Percentiles rank a stretch among this genome's conserved stretches.
Conservation (phyloP, 2,797 vertebrate genomes). For the Meriones psammophilus region DNA sequence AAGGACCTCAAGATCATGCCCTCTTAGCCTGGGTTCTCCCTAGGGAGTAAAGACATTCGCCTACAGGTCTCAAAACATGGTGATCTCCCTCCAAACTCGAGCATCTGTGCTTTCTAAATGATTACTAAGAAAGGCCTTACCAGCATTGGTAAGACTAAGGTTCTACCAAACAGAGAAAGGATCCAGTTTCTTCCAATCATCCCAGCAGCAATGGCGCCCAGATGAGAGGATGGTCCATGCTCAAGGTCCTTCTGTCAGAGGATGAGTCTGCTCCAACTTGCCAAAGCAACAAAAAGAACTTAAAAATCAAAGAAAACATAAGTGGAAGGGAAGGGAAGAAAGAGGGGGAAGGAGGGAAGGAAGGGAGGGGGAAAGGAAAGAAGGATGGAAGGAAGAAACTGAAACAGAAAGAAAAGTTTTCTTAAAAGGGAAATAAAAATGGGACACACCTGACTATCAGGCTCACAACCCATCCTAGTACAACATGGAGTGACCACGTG, state of each 20-base stretch:
- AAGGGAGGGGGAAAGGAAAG: not conserved
- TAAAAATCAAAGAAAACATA: constrained; percentile 51
- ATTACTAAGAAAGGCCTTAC: constrained; percentile 23
- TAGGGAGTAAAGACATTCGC: not conserved
- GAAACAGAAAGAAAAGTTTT: not conserved
- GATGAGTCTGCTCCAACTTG: not conserved
- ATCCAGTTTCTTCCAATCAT: not conserved
- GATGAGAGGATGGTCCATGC: not conserved
- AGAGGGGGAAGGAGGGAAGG: too few relatives aligned
- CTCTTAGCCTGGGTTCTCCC: not conserved
- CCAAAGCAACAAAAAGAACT: constrained; percentile 45
- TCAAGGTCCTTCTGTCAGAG: constrained; percentile 1
- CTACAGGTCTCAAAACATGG: constrained; percentile 7
- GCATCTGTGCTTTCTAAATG: constrained; percentile 4
- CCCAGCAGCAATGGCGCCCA: not conserved
- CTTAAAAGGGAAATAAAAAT: constrained; percentile 29
- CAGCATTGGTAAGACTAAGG: not conserved
- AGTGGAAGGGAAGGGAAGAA: too few relatives aligned
- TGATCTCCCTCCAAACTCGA: not conserved
- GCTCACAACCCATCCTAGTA: not conserved
- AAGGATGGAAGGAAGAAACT: not conserved
- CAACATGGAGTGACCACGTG: not conserved
- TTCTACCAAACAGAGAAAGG: not conserved
- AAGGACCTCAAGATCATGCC: not conserved
- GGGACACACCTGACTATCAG: not conserved